Conservation (phyloP, 1,140 invertebrate genomes). For the Listronotus bonariensis region DNA sequence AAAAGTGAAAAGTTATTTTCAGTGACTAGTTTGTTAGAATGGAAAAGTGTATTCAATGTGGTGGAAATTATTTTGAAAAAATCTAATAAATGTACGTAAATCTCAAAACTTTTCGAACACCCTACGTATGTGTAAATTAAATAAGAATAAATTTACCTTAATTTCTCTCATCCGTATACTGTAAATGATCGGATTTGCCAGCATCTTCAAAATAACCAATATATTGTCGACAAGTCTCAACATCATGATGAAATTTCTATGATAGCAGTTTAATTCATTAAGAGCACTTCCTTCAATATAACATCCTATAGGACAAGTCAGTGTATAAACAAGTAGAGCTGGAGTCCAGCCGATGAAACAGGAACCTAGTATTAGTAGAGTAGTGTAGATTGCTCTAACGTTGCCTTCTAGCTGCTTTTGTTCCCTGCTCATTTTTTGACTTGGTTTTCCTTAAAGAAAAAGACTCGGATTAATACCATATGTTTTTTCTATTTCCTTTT, state of each 20-base stretch:
- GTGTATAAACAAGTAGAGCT: slow-evolving; percentile 60
- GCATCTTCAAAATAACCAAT: slow-evolving; percentile 67
- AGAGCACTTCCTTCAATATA: slow-evolving; percentile 41
- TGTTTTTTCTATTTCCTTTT: no score
- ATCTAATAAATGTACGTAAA: no score
- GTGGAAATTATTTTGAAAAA: no score
- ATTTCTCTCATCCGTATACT: slow-evolving; percentile 70
- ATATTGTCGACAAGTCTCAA: slow-evolving; percentile 54
- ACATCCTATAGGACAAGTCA: slow-evolving; percentile 62
- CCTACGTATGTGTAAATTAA: no score
- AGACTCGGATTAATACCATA: background rate
- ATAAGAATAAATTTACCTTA: slow-evolving; percentile 53
- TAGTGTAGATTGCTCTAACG: slow-evolving; percentile 70
- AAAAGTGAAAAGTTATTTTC: no score
- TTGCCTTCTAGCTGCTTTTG: slow-evolving; percentile 57
- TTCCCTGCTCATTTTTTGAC: slow-evolving; percentile 41
- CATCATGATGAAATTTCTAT: slow-evolving; percentile 45
- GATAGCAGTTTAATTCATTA: slow-evolving; percentile 29
- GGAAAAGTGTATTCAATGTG: no score
- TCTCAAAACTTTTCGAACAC: no score
- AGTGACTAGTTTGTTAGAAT: no score
- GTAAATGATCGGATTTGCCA: slow-evolving; percentile 73
- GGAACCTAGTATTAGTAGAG: slow-evolving; percentile 69
- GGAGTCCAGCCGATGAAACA: slow-evolving; percentile 71
- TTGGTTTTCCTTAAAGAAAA: slow-evolving; percentile 28